Base-by-base conservation (phyloP, 2,888 invertebrate species). In the Nudaria mundana region DNA sequence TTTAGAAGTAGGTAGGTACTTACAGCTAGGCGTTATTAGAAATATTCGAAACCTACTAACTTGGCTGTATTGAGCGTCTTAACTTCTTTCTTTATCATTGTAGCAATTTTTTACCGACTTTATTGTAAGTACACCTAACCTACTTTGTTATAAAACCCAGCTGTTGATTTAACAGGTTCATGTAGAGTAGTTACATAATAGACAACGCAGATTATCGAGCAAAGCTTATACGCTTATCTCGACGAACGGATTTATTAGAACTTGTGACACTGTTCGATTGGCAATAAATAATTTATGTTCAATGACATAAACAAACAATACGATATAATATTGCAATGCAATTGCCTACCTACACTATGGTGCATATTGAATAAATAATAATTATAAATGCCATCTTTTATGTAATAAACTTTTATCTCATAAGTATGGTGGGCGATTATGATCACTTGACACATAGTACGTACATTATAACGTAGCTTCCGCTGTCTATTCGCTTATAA, bases 61-160 rank as follows among this genome's bases (percentile, higher is more conserved):
- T 56, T 59, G 56, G 43, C 48, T 18, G 18, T 5, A 18, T 18
- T 18, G 18, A 26, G 46, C 47, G 29, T 37, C 41, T 35, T n/a
- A 24, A 34, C 32, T 46, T 18, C 22, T 12, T 11, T n/a, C 47
- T 35, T 56, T 64, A 66, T 66, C 66, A 30, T 37, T 14, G 29
- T 24, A 13, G 47, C 40, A 35, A 71, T 71, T 67, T 48, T 20
- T 54, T 48, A 46, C 52, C 25, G 52, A 59, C 40, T 58, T 54
- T 52, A 66, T 60, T 56, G 55, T 52, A 36, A n/a, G n/a, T n/a
- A n/a, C n/a, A n/a, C n/a, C n/a, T n/a, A n/a, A n/a, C n/a, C 48
- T 57, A 53, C 54, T 52, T 44, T 32, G 33, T 20, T 47, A 45
- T n/a, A n/a, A n/a, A n/a, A n/a, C 41, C 44, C 28, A 40, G 39